Percentiles rank a stretch among this genome's conserved stretches.
phyloP scores from a whole-genome alignment of 2,113 vertebrate genomes.

The Tetraodon nigroviridis region DNA sequence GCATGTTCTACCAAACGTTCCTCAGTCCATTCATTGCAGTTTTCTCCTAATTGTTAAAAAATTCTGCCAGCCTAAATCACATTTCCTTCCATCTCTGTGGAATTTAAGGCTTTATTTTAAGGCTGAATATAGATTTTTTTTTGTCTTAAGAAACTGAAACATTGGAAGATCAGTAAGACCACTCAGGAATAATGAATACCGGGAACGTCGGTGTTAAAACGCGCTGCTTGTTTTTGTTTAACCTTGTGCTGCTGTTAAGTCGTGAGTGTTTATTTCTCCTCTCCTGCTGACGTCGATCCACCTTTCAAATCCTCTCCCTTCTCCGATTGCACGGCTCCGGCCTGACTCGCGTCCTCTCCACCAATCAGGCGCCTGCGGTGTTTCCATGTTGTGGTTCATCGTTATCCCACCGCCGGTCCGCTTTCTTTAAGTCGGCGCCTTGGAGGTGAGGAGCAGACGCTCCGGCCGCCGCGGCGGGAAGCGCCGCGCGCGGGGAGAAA shows the following conservation, averaged over 20 bases:
- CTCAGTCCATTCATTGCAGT: too few relatives aligned
- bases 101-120: too few relatives aligned
- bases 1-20: too few relatives aligned
- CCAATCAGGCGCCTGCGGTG: conserved; percentile 37
- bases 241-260: conserved; percentile 41
- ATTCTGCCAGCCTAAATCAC: too few relatives aligned
- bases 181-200: not conserved
- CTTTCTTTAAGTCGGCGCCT: conserved; percentile 1
- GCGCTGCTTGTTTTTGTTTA: conserved; percentile 32
- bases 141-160: not conserved
- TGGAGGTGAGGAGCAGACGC: conserved; percentile 1
- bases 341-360: conserved; percentile 37
- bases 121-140: too few relatives aligned
- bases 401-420: not conserved
- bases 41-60: too few relatives aligned
- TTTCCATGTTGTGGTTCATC: conserved; percentile 34
- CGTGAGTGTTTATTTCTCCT: conserved; percentile 11
- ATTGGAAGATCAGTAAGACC: not conserved
- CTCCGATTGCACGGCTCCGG: conserved; percentile 27
- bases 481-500: conserved; percentile 22
- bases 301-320: conserved; percentile 19
- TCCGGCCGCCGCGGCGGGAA: not conserved
- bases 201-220: not conserved
- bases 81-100: too few relatives aligned
- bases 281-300: conserved; percentile 10